Evolutionary conservation across 2,113 vertebrate genomes (phyloP), one percentile per base, ranked within the genome.

Genomic region (Phalacrocorax brasilianus): DNA sequence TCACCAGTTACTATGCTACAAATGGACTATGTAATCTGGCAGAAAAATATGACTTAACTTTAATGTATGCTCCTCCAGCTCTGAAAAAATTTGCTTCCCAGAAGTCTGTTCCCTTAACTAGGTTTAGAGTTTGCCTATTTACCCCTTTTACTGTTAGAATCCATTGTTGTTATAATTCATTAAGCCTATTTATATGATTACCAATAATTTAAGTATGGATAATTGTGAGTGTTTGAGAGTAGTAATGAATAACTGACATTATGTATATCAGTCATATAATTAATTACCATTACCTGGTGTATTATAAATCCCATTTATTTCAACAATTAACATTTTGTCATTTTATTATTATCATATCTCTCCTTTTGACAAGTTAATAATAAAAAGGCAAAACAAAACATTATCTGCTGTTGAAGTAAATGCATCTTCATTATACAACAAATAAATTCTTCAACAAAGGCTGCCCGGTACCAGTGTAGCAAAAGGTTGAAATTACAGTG

Each of bases 341-440:
- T 93, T 93, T 96, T 75, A 58, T 75, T 92, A 78, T 92, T 92
- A 88, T 88, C 20, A 2, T 68, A 42, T 82, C 80, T 93, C 77
- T 91, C 26, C 66, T 78, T 94, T 87, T 92, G 94, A 95, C 94
- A 97, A 87, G 66, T 85, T 89, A 91, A 87, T 93, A 93, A 85
- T 92, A 91, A 93, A 93, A 92, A 91, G 49, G 77, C 73, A 95
- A 97, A 89, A 14, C 53, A 93, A 88, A 94, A 32, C 58, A 87
- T 85, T 56, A 91, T 61, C 84, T 81, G 27, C 61, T 53, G 32
- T 92, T 93, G 53, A 81, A 87, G 49, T 26, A 87, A 91, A 87
- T 85, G 62, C 33, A 45, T 95, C 89, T 89, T 92, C 71, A 73
- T 97, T 92, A 82, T 50, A 47, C 45, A 91, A 87, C 61, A 94